These are phyloP conservation scores for Drosophila sturtevanti DNA, from an alignment of 1,140 invertebrate genomes.

Conservation along the genomic window DNA sequence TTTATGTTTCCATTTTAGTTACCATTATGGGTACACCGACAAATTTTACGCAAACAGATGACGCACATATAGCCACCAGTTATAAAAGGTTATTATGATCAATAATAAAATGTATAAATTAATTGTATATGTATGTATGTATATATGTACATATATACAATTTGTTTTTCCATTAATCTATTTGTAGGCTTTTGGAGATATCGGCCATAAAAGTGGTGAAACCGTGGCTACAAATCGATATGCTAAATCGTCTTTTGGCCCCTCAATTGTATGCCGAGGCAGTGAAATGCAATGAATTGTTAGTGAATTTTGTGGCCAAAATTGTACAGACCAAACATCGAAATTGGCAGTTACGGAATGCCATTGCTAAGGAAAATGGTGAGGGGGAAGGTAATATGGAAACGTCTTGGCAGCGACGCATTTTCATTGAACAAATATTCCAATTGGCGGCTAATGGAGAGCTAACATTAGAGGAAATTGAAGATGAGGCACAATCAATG, in stretches of 20 bases:
- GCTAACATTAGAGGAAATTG: slow-evolving; percentile 70
- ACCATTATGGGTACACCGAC: slow-evolving; percentile 79
- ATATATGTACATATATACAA: slow-evolving; percentile 5
- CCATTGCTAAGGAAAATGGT: slow-evolving; percentile 12
- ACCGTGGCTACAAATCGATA: slow-evolving; percentile 75
- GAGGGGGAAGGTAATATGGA: slow-evolving; percentile 5
- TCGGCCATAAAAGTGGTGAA: slow-evolving; percentile 72
- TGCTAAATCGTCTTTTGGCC: slow-evolving; percentile 61
- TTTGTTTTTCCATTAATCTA: slow-evolving; percentile 10
- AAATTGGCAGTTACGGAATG: slow-evolving; percentile 62
- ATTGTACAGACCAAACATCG: slow-evolving; percentile 69
- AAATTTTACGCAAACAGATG: slow-evolving; percentile 68
- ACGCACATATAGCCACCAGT: slow-evolving; percentile 67
- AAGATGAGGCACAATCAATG: slow-evolving; percentile 78
- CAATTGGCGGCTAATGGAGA: slow-evolving; percentile 73
- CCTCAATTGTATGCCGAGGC: slow-evolving; percentile 58
- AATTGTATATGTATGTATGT: background rate
- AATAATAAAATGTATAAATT: too few relatives aligned
- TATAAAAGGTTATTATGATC: slow-evolving; percentile 65
- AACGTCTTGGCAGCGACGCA: slow-evolving; percentile 65
- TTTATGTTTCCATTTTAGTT: slow-evolving; percentile 47
- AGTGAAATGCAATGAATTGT: slow-evolving; percentile 53
- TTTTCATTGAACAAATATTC: slow-evolving; percentile 79
- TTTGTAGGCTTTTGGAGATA: slow-evolving; percentile 65
- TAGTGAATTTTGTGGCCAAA: slow-evolving; percentile 69